Percentiles rank a stretch among this genome's conserved stretches.
Conservation (phyloP, 2,888 invertebrate species). For the Torymus texanus region DNA sequence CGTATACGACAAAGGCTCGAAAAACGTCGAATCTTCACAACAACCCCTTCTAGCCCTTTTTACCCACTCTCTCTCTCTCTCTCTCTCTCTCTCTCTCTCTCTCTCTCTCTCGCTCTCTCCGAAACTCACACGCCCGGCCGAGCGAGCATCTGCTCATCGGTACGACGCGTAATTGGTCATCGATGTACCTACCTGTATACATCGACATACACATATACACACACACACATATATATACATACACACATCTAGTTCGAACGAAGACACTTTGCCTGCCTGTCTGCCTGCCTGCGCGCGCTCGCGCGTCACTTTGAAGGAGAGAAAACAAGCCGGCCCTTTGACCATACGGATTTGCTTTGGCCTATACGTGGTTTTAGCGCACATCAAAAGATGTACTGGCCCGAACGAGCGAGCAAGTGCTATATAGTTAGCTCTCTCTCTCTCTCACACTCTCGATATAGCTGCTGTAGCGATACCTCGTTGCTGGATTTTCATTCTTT, state of each 20-base stretch:
- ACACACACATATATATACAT: no score
- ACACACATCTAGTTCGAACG: no score
- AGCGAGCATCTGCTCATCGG: conserved; percentile 39
- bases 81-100: conserved; percentile 55
- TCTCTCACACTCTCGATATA: no score
- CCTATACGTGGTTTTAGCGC: conserved; percentile 1
- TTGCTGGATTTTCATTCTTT: no score
- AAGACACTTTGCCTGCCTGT: no score
- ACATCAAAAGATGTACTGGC: conserved; percentile 46
- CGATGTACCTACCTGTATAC: conserved; percentile 58
- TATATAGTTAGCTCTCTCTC: background rate
- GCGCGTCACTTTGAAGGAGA: conserved; percentile 52
- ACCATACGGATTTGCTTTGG: conserved; percentile 55
- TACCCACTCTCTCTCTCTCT: conserved; percentile 46
- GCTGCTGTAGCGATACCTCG: no score
- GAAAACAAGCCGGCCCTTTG: conserved; percentile 55
- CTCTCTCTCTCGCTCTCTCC: conserved; percentile 58
- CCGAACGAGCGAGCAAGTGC: conserved; percentile 4
- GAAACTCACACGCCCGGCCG: conserved; percentile 58
- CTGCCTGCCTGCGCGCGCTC: no score
- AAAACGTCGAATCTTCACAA: no score
- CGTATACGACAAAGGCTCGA: no score
- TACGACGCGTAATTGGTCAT: conserved; percentile 49
- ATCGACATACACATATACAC: no score
- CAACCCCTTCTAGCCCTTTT: no score